These are phyloP conservation scores for Platerodrilus igneus DNA, from an alignment of 2,888 invertebrate species.

Conservation along the genomic window DNA sequence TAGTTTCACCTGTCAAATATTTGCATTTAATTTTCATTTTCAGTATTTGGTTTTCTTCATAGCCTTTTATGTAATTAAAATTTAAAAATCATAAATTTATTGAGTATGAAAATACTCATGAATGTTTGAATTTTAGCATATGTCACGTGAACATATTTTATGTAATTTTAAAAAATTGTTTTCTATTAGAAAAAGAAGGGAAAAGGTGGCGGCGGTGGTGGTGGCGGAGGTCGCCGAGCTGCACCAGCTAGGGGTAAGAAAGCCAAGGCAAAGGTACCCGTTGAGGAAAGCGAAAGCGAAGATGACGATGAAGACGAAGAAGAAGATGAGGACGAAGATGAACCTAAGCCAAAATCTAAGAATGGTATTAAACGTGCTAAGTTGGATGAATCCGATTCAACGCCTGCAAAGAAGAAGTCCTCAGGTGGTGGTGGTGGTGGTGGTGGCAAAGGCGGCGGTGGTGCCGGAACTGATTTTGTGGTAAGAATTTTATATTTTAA, in stretches of 20 bases:
- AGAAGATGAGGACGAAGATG: conserved; percentile 5
- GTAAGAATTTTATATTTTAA: conserved; percentile 12
- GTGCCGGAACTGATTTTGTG: conserved; percentile 20
- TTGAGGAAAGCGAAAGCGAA: conserved; percentile 7
- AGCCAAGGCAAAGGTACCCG: conserved; percentile 19
- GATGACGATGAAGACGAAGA: conserved; percentile 9
- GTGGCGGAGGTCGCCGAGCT: too few species aligned
- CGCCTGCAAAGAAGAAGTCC: conserved; percentile 3
- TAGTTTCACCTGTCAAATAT: too few species aligned
- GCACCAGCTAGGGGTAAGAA: conserved; percentile 25
- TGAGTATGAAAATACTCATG: too few species aligned
- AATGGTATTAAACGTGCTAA: conserved; percentile 32
- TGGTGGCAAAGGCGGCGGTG: conserved; percentile 13
- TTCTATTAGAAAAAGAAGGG: conserved; percentile 33
- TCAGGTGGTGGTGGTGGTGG: conserved; percentile 14
- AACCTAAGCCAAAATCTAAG: too few species aligned
- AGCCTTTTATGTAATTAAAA: too few species aligned
- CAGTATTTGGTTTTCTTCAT: too few species aligned
- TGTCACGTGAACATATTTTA: too few species aligned
- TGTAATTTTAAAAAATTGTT: neutral
- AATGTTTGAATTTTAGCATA: too few species aligned
- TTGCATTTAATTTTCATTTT: too few species aligned
- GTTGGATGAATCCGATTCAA: conserved; percentile 9
- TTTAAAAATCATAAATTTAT: too few species aligned
- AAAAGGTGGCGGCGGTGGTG: conserved; percentile 31